Evolutionary conservation across 2,113 vertebrate genomes (phyloP).

Genomic region (Motacilla tschutschensis): DNA sequence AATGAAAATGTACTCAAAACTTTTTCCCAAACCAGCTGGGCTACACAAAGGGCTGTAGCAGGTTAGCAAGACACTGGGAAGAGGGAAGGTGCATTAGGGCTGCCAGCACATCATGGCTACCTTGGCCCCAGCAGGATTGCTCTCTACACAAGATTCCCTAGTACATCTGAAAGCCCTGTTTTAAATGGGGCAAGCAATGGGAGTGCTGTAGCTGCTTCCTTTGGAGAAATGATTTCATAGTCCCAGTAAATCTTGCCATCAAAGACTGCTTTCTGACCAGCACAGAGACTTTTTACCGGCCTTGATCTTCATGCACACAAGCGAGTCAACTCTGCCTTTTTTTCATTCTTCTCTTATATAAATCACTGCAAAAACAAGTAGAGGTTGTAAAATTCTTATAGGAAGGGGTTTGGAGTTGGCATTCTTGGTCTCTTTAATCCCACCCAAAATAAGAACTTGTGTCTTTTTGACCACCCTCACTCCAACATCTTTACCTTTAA

Average conservation of each 20-base stretch:
- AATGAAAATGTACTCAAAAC: neutral
- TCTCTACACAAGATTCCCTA: neutral
- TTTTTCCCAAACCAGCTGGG: neutral
- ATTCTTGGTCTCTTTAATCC: neutral
- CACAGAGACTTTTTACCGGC: neutral
- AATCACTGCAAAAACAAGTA: neutral
- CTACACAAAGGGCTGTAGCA: neutral
- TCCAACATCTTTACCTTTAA: neutral
- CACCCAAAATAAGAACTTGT: neutral
- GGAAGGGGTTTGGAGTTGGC: neutral
- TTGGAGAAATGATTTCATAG: neutral
- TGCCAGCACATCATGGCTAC: neutral
- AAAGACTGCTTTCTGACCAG: neutral
- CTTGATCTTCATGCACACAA: neutral
- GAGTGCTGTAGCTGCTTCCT: neutral
- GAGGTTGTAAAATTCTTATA: neutral
- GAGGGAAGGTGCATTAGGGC: neutral
- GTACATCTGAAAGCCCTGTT: neutral
- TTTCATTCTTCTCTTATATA: neutral
- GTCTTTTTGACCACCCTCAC: neutral
- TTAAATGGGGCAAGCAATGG: neutral
- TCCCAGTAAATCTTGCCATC: neutral
- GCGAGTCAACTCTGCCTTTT: neutral
- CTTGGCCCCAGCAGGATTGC: neutral
- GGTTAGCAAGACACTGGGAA: neutral